A percentile compares a stretch with the other conserved stretches of the same genome.
Evolutionary conservation across 2,113 vertebrate species (phyloP).

Genomic region (Lanius ludovicianus): DNA sequence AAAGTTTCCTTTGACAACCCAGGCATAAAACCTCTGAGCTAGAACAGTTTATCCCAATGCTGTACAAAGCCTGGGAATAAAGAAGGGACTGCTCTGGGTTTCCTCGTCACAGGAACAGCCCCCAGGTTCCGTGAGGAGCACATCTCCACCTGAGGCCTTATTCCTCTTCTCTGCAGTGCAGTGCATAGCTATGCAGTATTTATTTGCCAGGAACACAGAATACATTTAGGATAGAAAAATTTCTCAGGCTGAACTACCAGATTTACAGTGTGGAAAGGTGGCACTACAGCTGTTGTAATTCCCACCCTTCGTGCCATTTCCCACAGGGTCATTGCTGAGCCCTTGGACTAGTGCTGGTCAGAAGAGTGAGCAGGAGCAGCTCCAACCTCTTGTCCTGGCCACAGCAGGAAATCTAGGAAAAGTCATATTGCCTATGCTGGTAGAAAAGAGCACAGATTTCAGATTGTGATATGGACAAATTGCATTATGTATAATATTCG

Average conservation of each 20-base stretch:
- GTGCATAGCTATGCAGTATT: neutral
- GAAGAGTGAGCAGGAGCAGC: neutral
- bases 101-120: neutral
- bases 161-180: neutral
- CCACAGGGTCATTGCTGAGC: rapidly evolving
- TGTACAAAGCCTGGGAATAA: neutral
- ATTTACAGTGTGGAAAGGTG: neutral
- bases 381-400: neutral
- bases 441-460: neutral
- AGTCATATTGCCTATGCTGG: neutral
- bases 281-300: rapidly evolving
- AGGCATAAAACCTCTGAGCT: neutral
- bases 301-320: neutral
- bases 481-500: neutral
- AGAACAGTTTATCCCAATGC: neutral
- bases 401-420: neutral
- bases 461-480: neutral
- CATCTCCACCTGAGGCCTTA: neutral
- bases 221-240: neutral
- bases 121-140: neutral
- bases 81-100: neutral
- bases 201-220: neutral
- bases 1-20: neutral
- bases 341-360: neutral
- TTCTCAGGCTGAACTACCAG: neutral